A percentile compares a stretch with the other conserved stretches of the same genome.
Evolutionary conservation across 64 coral and sea anemone genomes (phyloP).

Genomic region (Trachythela sp.): DNA sequence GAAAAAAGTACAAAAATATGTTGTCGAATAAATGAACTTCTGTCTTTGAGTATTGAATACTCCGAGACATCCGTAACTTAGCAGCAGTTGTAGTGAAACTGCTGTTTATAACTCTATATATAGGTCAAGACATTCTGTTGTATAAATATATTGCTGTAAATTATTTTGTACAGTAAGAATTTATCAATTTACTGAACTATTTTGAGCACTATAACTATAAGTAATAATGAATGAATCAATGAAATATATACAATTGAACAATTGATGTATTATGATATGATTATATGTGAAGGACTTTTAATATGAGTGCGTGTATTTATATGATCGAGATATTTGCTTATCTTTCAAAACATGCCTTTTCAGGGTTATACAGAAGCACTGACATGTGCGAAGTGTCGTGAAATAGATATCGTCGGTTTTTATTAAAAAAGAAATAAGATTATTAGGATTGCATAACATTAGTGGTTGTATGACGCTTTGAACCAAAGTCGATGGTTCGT

Average conservation of each 20-base stretch:
- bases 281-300: no score
- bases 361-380: no score
- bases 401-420: no score
- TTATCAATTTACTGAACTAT: neutral
- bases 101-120: neutral
- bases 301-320: no score
- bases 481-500: no score
- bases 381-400: no score
- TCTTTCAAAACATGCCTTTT: no score
- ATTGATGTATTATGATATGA: no score
- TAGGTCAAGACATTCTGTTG: neutral
- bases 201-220: neutral
- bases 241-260: neutral
- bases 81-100: neutral
- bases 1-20: slow-evolving; percentile 67
- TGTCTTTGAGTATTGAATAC: neutral
- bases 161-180: slow-evolving; percentile 12
- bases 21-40: neutral
- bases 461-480: no score
- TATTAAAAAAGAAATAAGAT: no score
- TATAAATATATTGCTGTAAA: neutral
- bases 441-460: no score
- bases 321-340: no score
- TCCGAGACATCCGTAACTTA: neutral
- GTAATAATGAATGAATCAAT: neutral